A percentile compares a stretch with the other conserved stretches of the same genome.
Conservation (phyloP, 2,888 invertebrate species). For the Drosophila lacicola region DNA sequence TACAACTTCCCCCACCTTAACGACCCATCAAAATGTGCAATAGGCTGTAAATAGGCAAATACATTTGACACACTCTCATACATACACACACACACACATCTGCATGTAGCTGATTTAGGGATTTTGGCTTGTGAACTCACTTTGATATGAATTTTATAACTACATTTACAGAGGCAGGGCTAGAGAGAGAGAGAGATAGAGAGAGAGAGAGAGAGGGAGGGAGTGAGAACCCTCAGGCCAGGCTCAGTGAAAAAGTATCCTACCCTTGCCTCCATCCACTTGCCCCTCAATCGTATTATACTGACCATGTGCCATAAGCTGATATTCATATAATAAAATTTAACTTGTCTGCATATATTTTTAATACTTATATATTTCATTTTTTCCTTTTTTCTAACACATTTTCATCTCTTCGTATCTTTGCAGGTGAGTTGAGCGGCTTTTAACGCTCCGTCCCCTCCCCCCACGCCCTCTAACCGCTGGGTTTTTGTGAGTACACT, state of each 20-base stretch:
- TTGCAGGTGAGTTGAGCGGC: slow-evolving; percentile 58
- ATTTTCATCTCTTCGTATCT: slow-evolving; percentile 38
- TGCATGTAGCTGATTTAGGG: slow-evolving; percentile 66
- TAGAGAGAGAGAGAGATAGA: background rate
- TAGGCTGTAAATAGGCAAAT: slow-evolving; percentile 81
- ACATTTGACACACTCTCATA: slow-evolving; percentile 54
- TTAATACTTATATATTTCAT: no score
- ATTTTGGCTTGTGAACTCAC: slow-evolving; percentile 62
- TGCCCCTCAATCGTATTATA: slow-evolving; percentile 16
- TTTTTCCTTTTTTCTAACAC: slow-evolving; percentile 43
- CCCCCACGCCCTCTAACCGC: slow-evolving; percentile 7
- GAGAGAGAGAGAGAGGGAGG: background rate
- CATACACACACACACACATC: slow-evolving; percentile 15
- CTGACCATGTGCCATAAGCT: slow-evolving; percentile 55
- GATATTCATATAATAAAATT: slow-evolving; percentile 67
- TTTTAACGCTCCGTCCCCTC: slow-evolving; percentile 1
- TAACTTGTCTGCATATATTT: slow-evolving; percentile 60
- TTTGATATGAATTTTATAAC: slow-evolving; percentile 70
- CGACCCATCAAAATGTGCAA: slow-evolving; percentile 73
- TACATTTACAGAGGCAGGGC: slow-evolving; percentile 48
- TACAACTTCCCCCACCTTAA: slow-evolving; percentile 9
- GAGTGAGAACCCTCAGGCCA: slow-evolving; percentile 3
- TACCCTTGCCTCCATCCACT: background rate
- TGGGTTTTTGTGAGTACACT: slow-evolving; percentile 45
- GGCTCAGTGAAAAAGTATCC: background rate